These are phyloP conservation scores for Otolemur garnettii DNA, from an alignment of 2,113 vertebrate genomes.

Conservation along the genomic window DNA sequence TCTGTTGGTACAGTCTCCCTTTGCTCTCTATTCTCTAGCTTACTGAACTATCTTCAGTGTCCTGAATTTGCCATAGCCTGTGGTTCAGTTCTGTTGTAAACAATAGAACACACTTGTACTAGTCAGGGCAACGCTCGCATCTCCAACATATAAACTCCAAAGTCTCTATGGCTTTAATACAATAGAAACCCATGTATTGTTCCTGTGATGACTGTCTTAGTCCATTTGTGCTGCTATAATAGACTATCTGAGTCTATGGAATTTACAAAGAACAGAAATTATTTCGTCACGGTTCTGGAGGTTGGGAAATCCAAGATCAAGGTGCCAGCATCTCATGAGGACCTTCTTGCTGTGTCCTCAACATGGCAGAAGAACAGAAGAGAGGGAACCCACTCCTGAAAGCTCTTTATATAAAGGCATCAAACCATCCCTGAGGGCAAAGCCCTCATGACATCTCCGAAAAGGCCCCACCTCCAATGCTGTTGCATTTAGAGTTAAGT, in stretches of 20 bases:
- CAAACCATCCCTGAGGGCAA: not conserved
- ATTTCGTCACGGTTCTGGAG: conserved; percentile 25
- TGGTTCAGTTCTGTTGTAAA: conserved; percentile 37
- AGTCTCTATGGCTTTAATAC: not conserved
- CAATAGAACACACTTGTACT: not conserved
- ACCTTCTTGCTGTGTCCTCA: not conserved
- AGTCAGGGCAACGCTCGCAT: not conserved
- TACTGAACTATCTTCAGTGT: conserved; percentile 34
- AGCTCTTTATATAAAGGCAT: not conserved
- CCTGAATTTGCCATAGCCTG: not conserved
- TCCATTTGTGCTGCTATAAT: not conserved
- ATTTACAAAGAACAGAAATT: not conserved
- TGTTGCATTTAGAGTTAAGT: not conserved
- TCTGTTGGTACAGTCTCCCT: not conserved
- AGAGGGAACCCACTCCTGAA: not conserved
- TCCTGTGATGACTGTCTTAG: not conserved
- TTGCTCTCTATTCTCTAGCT: conserved; percentile 43
- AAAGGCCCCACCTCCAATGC: not conserved
- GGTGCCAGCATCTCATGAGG: not conserved
- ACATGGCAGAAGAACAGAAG: not conserved
- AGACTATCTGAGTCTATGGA: not conserved
- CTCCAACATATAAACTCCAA: not conserved
- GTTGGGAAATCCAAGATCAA: not conserved
- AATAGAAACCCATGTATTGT: not conserved
- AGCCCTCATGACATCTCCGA: not conserved